These are phyloP conservation scores for Acronicta psi DNA, from an alignment of 2,888 invertebrate species.

Conservation along the genomic window DNA sequence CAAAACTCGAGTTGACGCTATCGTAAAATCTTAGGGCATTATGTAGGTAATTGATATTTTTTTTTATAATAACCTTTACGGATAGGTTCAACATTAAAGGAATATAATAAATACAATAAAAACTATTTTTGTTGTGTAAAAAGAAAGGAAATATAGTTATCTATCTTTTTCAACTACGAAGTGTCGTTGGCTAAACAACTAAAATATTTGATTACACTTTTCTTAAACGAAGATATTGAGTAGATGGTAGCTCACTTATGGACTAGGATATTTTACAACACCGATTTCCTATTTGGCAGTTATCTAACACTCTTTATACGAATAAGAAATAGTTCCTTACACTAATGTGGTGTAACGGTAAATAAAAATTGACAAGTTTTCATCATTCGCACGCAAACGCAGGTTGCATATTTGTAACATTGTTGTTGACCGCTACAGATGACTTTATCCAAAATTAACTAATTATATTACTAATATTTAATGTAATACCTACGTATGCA, in stretches of 20 bases:
- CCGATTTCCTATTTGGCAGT: constrained; percentile 87
- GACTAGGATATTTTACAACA: constrained; percentile 84
- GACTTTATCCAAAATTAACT: constrained; percentile 19
- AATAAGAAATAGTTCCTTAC: constrained; percentile 65
- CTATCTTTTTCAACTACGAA: constrained; percentile 42
- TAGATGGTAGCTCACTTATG: constrained; percentile 71
- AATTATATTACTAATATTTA: constrained; percentile 11
- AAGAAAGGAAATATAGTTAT: constrained; percentile 34
- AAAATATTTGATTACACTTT: constrained; percentile 39
- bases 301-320: constrained; percentile 78
- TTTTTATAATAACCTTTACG: constrained; percentile 39
- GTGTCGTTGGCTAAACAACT: constrained; percentile 42
- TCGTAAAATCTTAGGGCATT: constrained; percentile 45
- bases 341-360: constrained; percentile 64
- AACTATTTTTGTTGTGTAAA: constrained; percentile 15
- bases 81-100: constrained; percentile 21
- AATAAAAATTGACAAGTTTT: constrained; percentile 79
- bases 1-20: constrained; percentile 53
- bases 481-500: constrained; percentile 13
- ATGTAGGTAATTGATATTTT: constrained; percentile 44
- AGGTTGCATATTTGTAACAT: constrained; percentile 33
- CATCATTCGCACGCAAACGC: constrained; percentile 23
- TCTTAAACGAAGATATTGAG: constrained; percentile 38
- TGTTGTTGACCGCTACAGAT: constrained; percentile 20
- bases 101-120: constrained; percentile 16